These are phyloP conservation scores for Limnodromus scolopaceus DNA, from an alignment of 2,797 vertebrate genomes.

Conservation along the genomic window DNA sequence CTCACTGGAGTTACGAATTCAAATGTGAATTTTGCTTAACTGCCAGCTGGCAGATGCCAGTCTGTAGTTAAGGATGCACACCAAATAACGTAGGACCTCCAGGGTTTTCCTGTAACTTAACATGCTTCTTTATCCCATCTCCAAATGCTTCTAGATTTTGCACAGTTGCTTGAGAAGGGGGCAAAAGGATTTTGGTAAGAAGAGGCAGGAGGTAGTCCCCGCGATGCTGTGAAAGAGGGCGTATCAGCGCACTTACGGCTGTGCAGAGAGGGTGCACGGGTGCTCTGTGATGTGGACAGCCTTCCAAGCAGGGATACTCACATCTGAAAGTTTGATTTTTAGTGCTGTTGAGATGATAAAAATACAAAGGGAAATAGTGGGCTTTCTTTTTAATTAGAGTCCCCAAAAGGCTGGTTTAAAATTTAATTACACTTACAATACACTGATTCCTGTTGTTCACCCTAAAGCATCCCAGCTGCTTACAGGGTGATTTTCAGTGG, in stretches of 20 bases:
- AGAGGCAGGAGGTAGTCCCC: not conserved
- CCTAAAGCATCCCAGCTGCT: constrained; percentile 16
- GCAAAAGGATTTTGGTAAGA: not conserved
- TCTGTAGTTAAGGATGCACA: not conserved
- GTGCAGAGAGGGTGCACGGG: not conserved
- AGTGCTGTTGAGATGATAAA: not conserved
- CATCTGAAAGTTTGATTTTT: not conserved
- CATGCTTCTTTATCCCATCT: not conserved
- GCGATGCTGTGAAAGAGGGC: not conserved
- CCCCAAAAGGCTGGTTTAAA: constrained; percentile 16
- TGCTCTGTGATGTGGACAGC: not conserved
- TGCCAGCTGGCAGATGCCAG: not conserved
- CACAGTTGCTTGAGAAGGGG: not conserved
- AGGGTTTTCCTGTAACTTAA: not conserved
- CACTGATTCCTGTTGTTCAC: not conserved
- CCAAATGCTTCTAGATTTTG: not conserved
- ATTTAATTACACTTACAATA: not conserved
- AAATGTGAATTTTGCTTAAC: not conserved
- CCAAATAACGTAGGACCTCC: not conserved
- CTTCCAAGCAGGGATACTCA: not conserved
- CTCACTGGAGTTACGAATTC: not conserved
- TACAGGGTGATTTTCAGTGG: not conserved
- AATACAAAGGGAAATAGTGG: not conserved
- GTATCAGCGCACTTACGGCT: not conserved
- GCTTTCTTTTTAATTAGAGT: not conserved